Evolutionary conservation across 2,797 vertebrate genomes (phyloP).

Genomic region (Botia almorhae): DNA sequence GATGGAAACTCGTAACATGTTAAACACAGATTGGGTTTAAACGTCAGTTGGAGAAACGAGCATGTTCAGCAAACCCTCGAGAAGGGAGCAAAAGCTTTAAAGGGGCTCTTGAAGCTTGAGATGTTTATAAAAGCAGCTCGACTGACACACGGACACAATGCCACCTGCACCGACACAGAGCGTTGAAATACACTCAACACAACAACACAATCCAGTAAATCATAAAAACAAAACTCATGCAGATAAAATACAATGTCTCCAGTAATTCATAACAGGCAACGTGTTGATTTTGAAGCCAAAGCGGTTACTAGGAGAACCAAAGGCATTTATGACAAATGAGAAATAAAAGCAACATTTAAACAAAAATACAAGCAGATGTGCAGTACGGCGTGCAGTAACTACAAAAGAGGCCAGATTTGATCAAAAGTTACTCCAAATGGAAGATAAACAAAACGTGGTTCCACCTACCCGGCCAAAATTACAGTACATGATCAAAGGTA

Average conservation of each 20-base stretch:
- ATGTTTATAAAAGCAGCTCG: background rate
- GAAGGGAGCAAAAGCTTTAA: background rate
- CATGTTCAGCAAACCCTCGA: background rate
- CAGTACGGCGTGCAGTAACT: conserved; percentile 31
- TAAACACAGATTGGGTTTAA: background rate
- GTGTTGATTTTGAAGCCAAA: conserved; percentile 14
- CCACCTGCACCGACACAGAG: background rate
- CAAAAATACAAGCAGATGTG: background rate
- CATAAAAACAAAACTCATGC: conserved; percentile 14
- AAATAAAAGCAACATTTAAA: background rate
- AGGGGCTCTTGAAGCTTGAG: background rate
- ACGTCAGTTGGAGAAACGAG: background rate
- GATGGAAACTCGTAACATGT: background rate
- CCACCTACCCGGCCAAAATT: background rate
- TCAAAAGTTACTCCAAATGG: background rate
- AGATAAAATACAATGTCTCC: conserved; percentile 29
- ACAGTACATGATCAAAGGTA: conserved; percentile 24
- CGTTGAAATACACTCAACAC: background rate
- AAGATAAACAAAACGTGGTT: background rate
- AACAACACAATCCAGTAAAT: conserved; percentile 1
- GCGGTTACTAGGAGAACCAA: conserved; percentile 7
- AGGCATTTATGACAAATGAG: background rate
- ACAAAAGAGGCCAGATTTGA: conserved; percentile 21
- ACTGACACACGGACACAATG: background rate
- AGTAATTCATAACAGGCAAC: conserved; percentile 1